Percentiles rank a stretch among this genome's conserved stretches.
Evolutionary conservation across 2,888 invertebrate genomes (phyloP).

Genomic region (Tetragonula carbonaria): DNA sequence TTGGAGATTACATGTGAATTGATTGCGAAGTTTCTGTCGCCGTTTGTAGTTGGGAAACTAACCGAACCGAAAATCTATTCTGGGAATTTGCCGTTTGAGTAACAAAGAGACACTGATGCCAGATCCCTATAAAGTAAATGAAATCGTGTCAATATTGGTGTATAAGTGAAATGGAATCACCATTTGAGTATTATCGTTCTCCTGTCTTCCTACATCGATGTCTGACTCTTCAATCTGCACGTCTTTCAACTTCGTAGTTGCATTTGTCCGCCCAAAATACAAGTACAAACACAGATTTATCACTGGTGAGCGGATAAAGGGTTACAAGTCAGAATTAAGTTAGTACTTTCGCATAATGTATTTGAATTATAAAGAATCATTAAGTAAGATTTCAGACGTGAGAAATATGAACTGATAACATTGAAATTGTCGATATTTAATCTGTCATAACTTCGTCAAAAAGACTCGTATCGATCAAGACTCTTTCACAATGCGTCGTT

Average conservation of each 20-base stretch:
- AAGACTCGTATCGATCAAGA: no score
- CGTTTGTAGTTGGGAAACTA: background rate
- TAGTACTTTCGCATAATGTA: no score
- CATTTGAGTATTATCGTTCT: constrained; percentile 25
- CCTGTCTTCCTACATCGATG: background rate
- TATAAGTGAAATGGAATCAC: constrained; percentile 41
- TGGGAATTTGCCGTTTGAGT: constrained; percentile 11
- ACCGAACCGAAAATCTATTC: constrained; percentile 34
- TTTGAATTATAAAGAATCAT: no score
- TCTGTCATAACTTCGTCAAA: no score
- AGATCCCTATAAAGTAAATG: constrained; percentile 23
- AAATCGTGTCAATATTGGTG: constrained; percentile 43
- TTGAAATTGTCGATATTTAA: no score
- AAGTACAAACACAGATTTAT: background rate
- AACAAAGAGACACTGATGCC: constrained; percentile 21
- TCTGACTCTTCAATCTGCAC: constrained; percentile 19
- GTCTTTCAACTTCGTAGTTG: background rate
- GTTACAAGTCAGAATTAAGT: no score
- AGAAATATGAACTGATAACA: no score
- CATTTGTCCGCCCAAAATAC: background rate
- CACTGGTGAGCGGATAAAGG: no score
- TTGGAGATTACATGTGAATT: background rate
- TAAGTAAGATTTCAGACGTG: no score
- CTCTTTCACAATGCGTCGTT: no score
- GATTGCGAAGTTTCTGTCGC: constrained; percentile 19